Evolutionary conservation across 2,888 invertebrate species (phyloP), one percentile per base, ranked within the genome.

Genomic region (Hemicrepidius hirtus): DNA sequence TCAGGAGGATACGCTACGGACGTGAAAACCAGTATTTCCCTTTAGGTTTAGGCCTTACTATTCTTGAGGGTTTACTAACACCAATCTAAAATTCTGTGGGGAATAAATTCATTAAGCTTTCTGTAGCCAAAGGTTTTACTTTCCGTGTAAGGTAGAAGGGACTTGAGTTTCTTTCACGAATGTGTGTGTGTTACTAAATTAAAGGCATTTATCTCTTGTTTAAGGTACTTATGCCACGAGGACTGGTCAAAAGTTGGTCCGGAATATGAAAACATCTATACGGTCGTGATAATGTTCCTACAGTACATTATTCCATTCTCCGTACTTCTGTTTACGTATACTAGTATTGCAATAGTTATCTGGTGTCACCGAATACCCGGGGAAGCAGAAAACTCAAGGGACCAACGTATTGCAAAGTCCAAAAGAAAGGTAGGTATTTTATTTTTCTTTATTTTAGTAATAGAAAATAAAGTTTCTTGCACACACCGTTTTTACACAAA

Each of bases 331-430:
- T 94, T 94, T 84, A 96, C 96, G 0, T 97, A 97, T 84, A 92
- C 93, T 0, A 91, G 94, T 77, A 97, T 97, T 74, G 96, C 94
- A 0, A 89, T 94, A 59, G 93, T 94, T n/a, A 95, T 97, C 53
- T 96, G 96, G 96, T 95, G 95, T 21, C 94, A 95, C 76, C 88
- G 93, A 41, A 93, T 95, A 6, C 96, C 97, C 0, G 97, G 97
- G 0, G 97, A 97, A 85, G 96, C 96, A 0, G 94, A 96, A 83
- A 92, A 93, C 72, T 91, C 90, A 3, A 88, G 97, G 50, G 97
- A 97, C 87, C 92, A 93, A 77, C 89, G 95, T 57, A 92, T 96
- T 87, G 95, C 95, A 10, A 91, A 92, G 76, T 95, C 96, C 0
- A 97, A 97, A 85, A 88, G 94, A 86, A 96, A 96, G 93, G 97